Evolutionary conservation across 2,888 invertebrate genomes (phyloP), one percentile per base, ranked within the genome.

Genomic region (Cremastobaeus sp.): DNA sequence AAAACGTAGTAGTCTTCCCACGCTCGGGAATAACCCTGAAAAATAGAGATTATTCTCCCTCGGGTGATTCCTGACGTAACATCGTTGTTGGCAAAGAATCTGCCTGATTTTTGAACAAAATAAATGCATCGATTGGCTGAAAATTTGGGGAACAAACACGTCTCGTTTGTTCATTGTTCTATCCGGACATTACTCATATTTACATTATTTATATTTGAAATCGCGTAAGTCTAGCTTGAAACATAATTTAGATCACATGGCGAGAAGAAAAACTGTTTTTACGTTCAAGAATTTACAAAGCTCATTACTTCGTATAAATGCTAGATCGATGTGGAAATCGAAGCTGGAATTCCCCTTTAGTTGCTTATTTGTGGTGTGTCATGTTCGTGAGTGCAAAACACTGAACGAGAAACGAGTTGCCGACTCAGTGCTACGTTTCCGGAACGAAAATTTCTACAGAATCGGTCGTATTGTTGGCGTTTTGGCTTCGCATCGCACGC

Each of bases 401-500:
- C 45, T 2, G 52, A 72, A 77, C 14, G 34, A 47, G 18, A 17
- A 12, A 34, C 2, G 8, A 34, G 11, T 9, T 12, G 11, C 15
- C 9, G 9, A 11, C 12, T 59, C 69, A 77, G 72, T 78, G 86
- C 85, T 86, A 87, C 85, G 86, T 86, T 66, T 86, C 86, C 15
- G 87, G 87, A 9, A 85, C 84, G 50, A 86, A 87, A 69, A 87
- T 87, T 78, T 85, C 83, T 11, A 88, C 86, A 28, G 85, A 78
- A 65, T 78, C 79, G 28, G 80, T 80, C 21, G 79, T 52, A 15
- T 79, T 84, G 52, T 83, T 80, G 11, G 76, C 77, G n/a, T 78
- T 80, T 8, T 62, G 62, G 14, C 78, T 81, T 39, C 86, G 84
- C 90, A 91, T 90, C 5, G 90, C 92, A 76, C 90, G 89, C 84